These are phyloP conservation scores for Corythornis vintsioides DNA, from an alignment of 2,113 vertebrate genomes.

Conservation along the genomic window DNA sequence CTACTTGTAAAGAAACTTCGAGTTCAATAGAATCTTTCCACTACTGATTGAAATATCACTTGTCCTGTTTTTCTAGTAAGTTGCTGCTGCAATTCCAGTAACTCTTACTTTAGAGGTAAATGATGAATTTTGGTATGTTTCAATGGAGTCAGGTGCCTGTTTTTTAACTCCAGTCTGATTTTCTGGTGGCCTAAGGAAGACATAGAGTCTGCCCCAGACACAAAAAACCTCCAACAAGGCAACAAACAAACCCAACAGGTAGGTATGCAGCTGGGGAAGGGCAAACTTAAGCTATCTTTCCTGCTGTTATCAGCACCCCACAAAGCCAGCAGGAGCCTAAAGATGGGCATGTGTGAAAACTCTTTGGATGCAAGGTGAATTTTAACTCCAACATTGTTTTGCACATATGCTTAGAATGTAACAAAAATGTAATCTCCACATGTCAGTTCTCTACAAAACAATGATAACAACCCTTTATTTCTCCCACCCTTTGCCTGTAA, in stretches of 20 bases:
- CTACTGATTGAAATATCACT: neutral
- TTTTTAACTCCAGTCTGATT: neutral
- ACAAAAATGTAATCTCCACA: neutral
- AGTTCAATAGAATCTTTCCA: neutral
- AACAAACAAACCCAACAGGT: neutral
- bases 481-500: conserved; percentile 43
- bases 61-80: neutral
- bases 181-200: neutral
- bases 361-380: neutral
- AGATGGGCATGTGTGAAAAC: neutral
- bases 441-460: neutral
- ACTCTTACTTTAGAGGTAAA: neutral
- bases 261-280: neutral
- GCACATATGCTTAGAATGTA: neutral
- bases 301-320: neutral
- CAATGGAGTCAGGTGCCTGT: neutral
- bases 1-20: neutral
- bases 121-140: neutral
- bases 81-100: neutral
- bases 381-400: neutral
- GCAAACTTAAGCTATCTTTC: neutral
- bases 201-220: neutral
- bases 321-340: neutral
- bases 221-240: neutral
- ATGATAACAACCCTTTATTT: conserved; percentile 43